Base-by-base conservation (phyloP, 1,140 invertebrate species). In the Macrobrachium rosenbergii region DNA sequence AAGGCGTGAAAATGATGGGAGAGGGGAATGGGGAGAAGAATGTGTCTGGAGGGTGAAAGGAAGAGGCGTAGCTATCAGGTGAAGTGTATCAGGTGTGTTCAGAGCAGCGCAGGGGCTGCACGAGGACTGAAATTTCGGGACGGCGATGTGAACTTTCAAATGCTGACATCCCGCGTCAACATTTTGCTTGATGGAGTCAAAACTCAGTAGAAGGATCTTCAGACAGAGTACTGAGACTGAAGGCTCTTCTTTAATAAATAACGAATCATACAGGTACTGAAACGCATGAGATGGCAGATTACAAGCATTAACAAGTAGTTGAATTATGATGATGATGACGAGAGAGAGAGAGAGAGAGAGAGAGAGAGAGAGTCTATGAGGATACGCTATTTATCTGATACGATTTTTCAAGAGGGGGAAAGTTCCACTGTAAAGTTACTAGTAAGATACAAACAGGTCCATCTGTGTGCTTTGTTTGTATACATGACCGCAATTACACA, bases 341-440 rank as follows among this genome's bases (percentile, higher is more conserved):
- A n/a, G n/a, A 79, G 78, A 63, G 78, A 63, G 59, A 59, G 16
- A 60, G 77, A 62, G 19, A 79, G 77, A 7, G 58, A 79, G 19
- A 62, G 52, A 79, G 19, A 60, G 77, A 62, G 58, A 62, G 10
- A 72, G n/a, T 37, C 28, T 37, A 16, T 19, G 23, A 67, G 64
- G 12, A 19, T 17, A 63, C 16, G 17, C 28, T 37, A 37, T 37
- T 10, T 10, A 67, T 16, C n/a, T 21, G 16, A 67, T 11, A 19
- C n/a, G 17, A n/a, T 11, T 21, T 67, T 21, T 21, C n/a, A 67
- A 23, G 17, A 17, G 17, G 23, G 10, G 64, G 10, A 67, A 67
- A 10, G 16, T 8, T 37, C 28, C 28, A 37, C 3, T 2, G 28
- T 37, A 37, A 37, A 37, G 3, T 37, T 37, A 37, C 3, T 37